A percentile compares a stretch with the other conserved stretches of the same genome.
These are phyloP conservation scores for cattle (Bos taurus) DNA, from an alignment of 2,113 vertebrate species.

Conservation along the genomic window DNA sequence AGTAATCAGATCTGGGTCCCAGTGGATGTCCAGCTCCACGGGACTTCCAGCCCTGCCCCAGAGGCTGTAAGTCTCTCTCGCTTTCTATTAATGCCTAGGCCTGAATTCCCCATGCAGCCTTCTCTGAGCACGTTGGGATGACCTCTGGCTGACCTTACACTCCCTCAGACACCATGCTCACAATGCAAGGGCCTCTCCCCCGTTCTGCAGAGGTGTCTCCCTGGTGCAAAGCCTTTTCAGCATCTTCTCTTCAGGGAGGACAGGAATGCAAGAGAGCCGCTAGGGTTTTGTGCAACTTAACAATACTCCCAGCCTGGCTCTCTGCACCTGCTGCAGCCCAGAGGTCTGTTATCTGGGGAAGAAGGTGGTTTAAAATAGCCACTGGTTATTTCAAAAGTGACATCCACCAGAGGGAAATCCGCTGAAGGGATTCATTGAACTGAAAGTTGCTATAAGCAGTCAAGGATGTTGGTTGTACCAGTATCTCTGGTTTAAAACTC, in stretches of 20 bases:
- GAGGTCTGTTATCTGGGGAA: slow-evolving; percentile 8
- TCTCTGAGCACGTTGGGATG: neutral
- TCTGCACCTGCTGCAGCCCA: slow-evolving; percentile 36
- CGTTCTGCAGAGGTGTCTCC: slow-evolving; percentile 34
- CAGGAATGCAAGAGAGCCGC: slow-evolving; percentile 6
- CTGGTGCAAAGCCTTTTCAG: slow-evolving; percentile 46
- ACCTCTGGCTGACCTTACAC: slow-evolving; percentile 60
- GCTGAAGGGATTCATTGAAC: neutral
- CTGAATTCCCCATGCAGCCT: neutral
- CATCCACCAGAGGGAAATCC: neutral
- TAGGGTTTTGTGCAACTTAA: slow-evolving; percentile 16
- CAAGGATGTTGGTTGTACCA: neutral
- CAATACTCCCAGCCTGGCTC: slow-evolving; percentile 29
- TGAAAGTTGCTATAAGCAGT: slow-evolving; percentile 11
- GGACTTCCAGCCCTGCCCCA: neutral
- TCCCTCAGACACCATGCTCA: slow-evolving; percentile 19
- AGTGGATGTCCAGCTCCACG: accelerated
- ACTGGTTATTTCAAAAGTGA: slow-evolving; percentile 34
- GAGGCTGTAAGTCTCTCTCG: neutral
- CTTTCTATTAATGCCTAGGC: neutral
- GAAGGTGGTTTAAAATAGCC: slow-evolving; percentile 19
- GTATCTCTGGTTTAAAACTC: slow-evolving; percentile 30
- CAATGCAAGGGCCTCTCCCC: slow-evolving; percentile 23
- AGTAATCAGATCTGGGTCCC: neutral
- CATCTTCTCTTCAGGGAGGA: neutral